These are phyloP conservation scores for Montipora efflorescens DNA, from an alignment of 64 coral and sea anemone species.

Conservation along the genomic window DNA sequence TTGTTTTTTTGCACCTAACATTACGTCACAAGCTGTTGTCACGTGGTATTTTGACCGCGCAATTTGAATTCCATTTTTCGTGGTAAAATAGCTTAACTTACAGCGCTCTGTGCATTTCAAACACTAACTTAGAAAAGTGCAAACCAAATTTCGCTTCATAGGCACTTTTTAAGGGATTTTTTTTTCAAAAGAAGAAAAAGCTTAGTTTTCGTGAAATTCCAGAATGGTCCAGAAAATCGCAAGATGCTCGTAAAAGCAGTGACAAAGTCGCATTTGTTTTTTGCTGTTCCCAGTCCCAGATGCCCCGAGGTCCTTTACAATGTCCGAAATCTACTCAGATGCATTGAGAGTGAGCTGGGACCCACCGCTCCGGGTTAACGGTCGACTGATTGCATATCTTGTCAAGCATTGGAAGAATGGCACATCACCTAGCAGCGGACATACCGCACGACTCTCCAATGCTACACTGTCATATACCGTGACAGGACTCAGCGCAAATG, in stretches of 20 bases:
- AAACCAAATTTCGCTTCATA: too few species aligned
- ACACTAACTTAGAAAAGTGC: too few species aligned
- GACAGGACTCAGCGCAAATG: conserved; percentile 62
- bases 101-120: too few species aligned
- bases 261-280: not conserved
- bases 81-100: conserved; percentile 10
- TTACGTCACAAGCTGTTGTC: conserved; percentile 54
- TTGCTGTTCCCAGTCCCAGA: conserved; percentile 68
- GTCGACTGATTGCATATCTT: conserved; percentile 72
- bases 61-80: not conserved
- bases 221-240: too few species aligned
- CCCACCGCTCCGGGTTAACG: conserved; percentile 69
- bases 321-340: conserved; percentile 89
- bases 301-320: conserved; percentile 71
- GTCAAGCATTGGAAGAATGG: conserved; percentile 86
- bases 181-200: not conserved
- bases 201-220: too few species aligned
- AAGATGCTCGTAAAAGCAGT: too few species aligned
- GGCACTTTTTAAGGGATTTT: too few species aligned
- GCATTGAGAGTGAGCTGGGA: conserved; percentile 84
- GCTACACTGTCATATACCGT: conserved; percentile 55
- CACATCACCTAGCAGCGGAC: conserved; percentile 12
- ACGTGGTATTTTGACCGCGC: conserved; percentile 64
- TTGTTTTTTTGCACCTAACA: not conserved
- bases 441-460: conserved; percentile 44